A percentile compares a stretch with the other conserved stretches of the same genome.
Conservation (phyloP, 2,888 invertebrate genomes). For the Perithous albicinctus region DNA sequence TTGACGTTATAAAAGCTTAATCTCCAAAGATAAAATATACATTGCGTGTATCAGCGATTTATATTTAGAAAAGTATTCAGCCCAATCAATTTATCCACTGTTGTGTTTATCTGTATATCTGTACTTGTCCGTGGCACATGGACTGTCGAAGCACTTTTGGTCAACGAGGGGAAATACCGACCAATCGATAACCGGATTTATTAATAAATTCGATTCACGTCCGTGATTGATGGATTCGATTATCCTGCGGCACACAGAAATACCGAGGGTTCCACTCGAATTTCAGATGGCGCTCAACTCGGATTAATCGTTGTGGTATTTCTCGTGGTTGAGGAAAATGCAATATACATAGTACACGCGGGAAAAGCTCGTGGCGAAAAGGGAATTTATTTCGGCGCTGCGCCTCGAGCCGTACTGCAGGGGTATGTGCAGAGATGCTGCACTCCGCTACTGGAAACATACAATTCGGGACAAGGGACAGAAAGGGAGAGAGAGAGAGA, state of each 20-base stretch:
- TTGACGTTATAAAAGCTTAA: not conserved
- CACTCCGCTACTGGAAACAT: constrained; percentile 19
- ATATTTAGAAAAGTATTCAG: not conserved
- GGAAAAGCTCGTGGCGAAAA: not conserved
- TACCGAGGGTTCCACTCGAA: not conserved
- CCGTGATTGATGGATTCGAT: constrained; percentile 36
- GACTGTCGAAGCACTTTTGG: not conserved
- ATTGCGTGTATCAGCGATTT: constrained; percentile 7
- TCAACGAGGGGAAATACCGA: not conserved
- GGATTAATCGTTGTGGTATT: constrained; percentile 13
- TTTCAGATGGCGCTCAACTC: not conserved
- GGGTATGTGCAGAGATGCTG: constrained; percentile 15
- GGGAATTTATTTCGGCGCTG: constrained; percentile 47
- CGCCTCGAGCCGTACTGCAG: constrained; percentile 50
- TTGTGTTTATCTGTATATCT: constrained; percentile 3
- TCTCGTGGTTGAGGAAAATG: not conserved
- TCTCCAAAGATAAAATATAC: not conserved
- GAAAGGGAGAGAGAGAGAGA: constrained; percentile 21
- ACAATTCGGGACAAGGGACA: constrained; percentile 14
- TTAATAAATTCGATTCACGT: constrained; percentile 24
- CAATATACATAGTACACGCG: not conserved
- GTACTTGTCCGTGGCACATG: not conserved
- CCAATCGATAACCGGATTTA: constrained; percentile 11
- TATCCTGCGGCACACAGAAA: not conserved
- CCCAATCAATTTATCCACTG: not conserved